Evolutionary conservation across 2,797 vertebrate genomes (phyloP).

Genomic region (Ataeniobius toweri): DNA sequence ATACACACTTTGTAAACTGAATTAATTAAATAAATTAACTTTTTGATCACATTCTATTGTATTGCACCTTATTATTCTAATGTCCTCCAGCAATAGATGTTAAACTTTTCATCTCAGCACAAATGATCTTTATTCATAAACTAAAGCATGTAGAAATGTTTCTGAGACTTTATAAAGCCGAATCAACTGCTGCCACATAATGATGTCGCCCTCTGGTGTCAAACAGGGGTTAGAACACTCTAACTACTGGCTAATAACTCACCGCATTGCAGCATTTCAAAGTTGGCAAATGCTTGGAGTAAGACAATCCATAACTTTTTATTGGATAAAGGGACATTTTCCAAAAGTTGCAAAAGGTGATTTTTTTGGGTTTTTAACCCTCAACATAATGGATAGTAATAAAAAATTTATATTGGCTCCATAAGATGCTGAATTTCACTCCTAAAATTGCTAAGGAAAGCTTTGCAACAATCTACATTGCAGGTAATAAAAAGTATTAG

Average conservation of each 20-base stretch:
- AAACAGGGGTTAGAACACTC: conserved; percentile 31
- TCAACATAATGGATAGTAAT: neutral
- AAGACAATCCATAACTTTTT: conserved; percentile 40
- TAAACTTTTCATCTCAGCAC: neutral
- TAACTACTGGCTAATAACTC: conserved; percentile 46
- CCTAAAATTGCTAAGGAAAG: conserved; percentile 10
- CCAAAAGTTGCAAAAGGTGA: conserved; percentile 19
- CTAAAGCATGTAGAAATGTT: neutral
- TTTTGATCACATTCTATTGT: neutral
- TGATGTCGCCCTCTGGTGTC: conserved; percentile 76
- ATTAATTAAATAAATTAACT: neutral
- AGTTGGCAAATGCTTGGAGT: conserved; percentile 44
- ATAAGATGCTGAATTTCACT: neutral
- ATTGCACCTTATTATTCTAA: neutral
- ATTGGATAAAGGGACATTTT: conserved; percentile 16
- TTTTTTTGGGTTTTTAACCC: neutral
- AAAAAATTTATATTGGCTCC: conserved; percentile 8
- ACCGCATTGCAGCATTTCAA: conserved; percentile 81
- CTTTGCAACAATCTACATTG: conserved; percentile 61
- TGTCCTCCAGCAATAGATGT: neutral
- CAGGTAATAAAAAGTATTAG: conserved; percentile 34
- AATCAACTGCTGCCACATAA: conserved; percentile 34
- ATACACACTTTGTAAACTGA: neutral
- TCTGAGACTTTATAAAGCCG: neutral
- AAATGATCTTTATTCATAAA: neutral